Conservation (phyloP, 2,888 invertebrate species). For the Melanchra persicariae region DNA sequence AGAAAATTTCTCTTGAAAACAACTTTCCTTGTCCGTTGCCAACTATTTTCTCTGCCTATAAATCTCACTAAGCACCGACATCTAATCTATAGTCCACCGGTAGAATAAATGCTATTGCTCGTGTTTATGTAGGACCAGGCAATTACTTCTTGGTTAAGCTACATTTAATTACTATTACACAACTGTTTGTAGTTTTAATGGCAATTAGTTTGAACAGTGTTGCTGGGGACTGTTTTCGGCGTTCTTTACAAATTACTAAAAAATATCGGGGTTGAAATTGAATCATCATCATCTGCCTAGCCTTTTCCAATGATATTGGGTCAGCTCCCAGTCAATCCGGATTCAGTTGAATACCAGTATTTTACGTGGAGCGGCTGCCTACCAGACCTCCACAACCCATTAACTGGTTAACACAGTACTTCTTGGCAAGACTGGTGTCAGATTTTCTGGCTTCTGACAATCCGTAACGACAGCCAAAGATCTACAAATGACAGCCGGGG, state of each 20-base stretch:
- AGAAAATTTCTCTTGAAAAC: conserved; percentile 49
- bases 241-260: conserved; percentile 48
- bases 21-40: conserved; percentile 59
- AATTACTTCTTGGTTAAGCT: conserved; percentile 74
- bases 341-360: too few relatives aligned
- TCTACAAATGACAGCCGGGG: too few relatives aligned
- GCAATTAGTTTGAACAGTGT: conserved; percentile 65
- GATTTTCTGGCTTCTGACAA: too few relatives aligned
- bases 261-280: neutral
- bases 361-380: too few relatives aligned
- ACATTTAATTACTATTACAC: conserved; percentile 75
- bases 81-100: conserved; percentile 76
- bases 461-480: too few relatives aligned
- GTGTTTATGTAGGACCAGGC: conserved; percentile 70
- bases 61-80: conserved; percentile 77
- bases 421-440: too few relatives aligned
- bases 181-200: conserved; percentile 72
- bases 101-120: conserved; percentile 68
- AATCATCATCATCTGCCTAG: too few relatives aligned
- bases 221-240: conserved; percentile 44
- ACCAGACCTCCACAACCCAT: too few relatives aligned
- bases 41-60: conserved; percentile 74
- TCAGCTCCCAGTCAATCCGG: too few relatives aligned
- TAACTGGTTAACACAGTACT: too few relatives aligned
- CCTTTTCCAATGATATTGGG: too few relatives aligned